Evolutionary conservation across 2,113 vertebrate genomes (phyloP), one percentile per base, ranked within the genome.

Genomic region (Maccullochella peelii): DNA sequence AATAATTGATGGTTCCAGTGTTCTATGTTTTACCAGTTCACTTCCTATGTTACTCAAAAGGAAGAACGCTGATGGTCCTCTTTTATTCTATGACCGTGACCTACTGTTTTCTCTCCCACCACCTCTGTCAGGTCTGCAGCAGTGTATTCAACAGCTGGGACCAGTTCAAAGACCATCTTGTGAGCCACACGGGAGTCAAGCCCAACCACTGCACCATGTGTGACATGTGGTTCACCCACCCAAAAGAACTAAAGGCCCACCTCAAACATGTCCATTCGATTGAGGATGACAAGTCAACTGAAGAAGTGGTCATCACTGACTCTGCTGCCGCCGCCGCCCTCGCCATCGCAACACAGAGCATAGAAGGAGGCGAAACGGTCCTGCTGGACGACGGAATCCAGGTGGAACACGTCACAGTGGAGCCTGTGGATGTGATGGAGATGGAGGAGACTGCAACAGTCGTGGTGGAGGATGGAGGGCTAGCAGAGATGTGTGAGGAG

Each of bases 141-240:
- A 99, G 97, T 30, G 96, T 99, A 21, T 99, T 99, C 90, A 99
- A 99, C 93, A 97, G 97, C 94, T 99, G 98, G 98, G 98, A 99
- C 91, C 97, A 98, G 76, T 99, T 99, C 79, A 99, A 99, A 94
- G 96, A 98, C 91, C 98, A 99, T 77, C 96, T 99, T 83, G 97
- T 98, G 73, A 97, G 97, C 93, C 98, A 99, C 94, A 99, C 98
- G 0, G 98, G 98, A 49, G 97, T 96, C 83, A 99, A 99, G 84
- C 98, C 98, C 75, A 99, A 99, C 91, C 98, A 99, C 93, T 99
- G 98, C 93, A 99, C 98, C 44, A 62, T 99, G 25, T 99, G 98
- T 85, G 98, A 99, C 89, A 90, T 98, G 94, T 99, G 98, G 98
- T 99, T 99, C 95, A 99, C 98, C 84, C 96, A 97, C 91, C 94